Percentiles rank a stretch among this genome's conserved stretches.
Conservation (phyloP, 1,140 invertebrate genomes). For the Drosophila pruinosa region DNA sequence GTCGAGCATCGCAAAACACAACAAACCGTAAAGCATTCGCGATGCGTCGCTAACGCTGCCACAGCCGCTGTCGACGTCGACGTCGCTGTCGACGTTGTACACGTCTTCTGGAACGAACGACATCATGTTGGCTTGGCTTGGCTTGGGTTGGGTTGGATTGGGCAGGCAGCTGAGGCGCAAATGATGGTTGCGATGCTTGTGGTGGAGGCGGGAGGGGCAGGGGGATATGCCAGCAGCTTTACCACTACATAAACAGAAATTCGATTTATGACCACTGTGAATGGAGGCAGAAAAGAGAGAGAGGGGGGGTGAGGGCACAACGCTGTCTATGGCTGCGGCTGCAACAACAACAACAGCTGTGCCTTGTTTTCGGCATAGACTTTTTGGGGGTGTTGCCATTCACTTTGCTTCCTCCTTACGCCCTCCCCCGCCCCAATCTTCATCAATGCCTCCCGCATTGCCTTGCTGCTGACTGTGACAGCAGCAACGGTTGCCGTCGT, state of each 20-base stretch:
- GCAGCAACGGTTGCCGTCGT: slow-evolving; percentile 38
- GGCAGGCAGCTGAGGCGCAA: too few relatives aligned
- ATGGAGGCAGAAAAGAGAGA: neutral
- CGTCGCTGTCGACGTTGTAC: slow-evolving; percentile 9
- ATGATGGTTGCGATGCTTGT: too few relatives aligned
- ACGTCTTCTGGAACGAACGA: slow-evolving; percentile 61
- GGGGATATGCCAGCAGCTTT: slow-evolving; percentile 47
- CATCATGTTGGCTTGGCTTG: too few relatives aligned
- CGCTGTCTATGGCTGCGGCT: neutral
- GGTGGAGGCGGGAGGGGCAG: neutral
- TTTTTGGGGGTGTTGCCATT: slow-evolving; percentile 23
- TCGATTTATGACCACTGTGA: slow-evolving; percentile 82
- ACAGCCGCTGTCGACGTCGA: neutral
- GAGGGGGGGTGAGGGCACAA: neutral
- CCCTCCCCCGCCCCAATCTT: neutral
- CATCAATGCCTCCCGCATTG: neutral
- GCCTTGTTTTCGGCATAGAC: slow-evolving; percentile 29
- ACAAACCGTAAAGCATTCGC: slow-evolving; percentile 81
- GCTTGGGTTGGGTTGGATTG: too few relatives aligned
- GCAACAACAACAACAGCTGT: neutral
- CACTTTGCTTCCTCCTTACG: neutral
- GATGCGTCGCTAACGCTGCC: slow-evolving; percentile 20
- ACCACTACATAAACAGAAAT: slow-evolving; percentile 80
- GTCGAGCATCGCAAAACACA: slow-evolving; percentile 62
- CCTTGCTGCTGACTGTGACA: slow-evolving; percentile 45